Evolutionary conservation across 2,888 invertebrate genomes (phyloP).

Genomic region (Drosophila phalerata): DNA sequence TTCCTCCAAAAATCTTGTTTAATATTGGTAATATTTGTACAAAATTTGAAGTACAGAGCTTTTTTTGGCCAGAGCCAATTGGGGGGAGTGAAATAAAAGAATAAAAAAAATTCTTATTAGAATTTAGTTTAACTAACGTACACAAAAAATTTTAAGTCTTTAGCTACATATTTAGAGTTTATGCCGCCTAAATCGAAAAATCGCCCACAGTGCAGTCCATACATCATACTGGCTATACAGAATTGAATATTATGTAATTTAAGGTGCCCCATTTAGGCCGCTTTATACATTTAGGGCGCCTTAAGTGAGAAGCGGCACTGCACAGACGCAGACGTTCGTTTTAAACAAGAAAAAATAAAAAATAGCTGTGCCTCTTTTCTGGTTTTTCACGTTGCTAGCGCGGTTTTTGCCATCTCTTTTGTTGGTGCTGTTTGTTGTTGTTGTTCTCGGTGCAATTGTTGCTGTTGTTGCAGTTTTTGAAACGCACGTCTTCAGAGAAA

Average conservation of each 20-base stretch:
- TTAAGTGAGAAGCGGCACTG: conserved; percentile 19
- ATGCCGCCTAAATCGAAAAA: no score
- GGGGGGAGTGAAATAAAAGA: no score
- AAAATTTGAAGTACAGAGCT: no score
- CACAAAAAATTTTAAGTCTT: no score
- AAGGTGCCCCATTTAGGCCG: conserved; percentile 36
- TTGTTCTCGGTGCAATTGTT: conserved; percentile 39
- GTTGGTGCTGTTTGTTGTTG: conserved; percentile 38
- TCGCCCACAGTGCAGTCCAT: no score
- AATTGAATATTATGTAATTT: conserved; percentile 5
- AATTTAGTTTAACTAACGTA: no score
- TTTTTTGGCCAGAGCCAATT: no score
- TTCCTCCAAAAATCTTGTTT: no score
- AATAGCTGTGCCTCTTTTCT: conserved; percentile 75
- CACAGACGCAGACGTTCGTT: conserved; percentile 52
- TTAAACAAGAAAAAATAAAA: conserved; percentile 49
- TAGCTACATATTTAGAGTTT: no score
- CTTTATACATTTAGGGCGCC: conserved; percentile 44
- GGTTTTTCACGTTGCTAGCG: conserved; percentile 76
- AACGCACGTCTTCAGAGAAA: conserved; percentile 76
- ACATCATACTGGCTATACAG: background rate
- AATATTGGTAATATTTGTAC: no score
- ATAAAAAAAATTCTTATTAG: no score
- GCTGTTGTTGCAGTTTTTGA: conserved; percentile 59
- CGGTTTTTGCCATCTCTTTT: conserved; percentile 48